Conservation (phyloP, 2,113 vertebrate genomes). For the Cryptomyrus ogoouensis region DNA sequence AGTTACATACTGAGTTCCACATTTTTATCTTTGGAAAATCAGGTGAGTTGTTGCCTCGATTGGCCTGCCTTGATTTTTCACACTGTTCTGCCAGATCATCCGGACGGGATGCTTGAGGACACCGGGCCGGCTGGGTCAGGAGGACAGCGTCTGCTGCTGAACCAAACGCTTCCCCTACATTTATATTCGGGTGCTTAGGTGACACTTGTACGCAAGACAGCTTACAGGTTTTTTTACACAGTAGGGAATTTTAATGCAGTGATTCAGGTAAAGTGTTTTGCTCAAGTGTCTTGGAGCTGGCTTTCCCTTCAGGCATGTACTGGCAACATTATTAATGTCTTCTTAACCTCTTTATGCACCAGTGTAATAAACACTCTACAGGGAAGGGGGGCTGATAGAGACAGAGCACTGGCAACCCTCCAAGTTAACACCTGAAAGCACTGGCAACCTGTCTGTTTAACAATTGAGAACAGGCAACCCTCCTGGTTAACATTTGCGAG, state of each 20-base stretch:
- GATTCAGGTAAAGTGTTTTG: not conserved
- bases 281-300: not conserved
- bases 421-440: not conserved
- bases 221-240: not conserved
- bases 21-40: not conserved
- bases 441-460: not conserved
- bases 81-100: not conserved
- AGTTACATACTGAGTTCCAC: not conserved
- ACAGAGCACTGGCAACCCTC: not conserved
- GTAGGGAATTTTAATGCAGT: not conserved
- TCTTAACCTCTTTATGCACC: not conserved
- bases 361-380: not conserved
- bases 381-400: not conserved
- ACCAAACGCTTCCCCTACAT: not conserved
- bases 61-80: not conserved
- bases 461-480: not conserved
- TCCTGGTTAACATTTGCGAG: conserved; percentile 18
- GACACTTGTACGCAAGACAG: not conserved
- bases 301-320: not conserved
- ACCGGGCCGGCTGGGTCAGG: not conserved
- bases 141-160: not conserved
- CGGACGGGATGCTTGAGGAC: not conserved
- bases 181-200: not conserved
- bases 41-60: not conserved
- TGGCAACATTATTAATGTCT: not conserved